phyloP scores from a whole-genome alignment of 2,797 vertebrate species.

The Hippocampus kuda region DNA sequence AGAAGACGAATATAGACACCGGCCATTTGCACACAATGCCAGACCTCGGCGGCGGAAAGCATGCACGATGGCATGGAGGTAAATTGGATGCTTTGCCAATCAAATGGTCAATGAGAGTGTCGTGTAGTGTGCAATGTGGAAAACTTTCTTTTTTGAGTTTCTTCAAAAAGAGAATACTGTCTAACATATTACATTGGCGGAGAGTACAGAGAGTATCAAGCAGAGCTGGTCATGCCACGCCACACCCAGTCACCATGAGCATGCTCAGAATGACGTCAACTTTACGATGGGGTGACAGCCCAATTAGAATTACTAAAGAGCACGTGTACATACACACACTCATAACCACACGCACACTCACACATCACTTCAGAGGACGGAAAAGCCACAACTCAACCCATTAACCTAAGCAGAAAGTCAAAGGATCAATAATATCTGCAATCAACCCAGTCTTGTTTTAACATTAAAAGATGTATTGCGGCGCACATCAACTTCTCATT shows the following conservation, averaged over 20 bases:
- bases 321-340: constrained; percentile 2
- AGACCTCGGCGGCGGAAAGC: constrained; percentile 33
- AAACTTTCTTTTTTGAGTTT: neutral
- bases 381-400: neutral
- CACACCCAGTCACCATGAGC: constrained; percentile 51
- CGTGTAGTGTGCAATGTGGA: neutral
- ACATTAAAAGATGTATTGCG: neutral
- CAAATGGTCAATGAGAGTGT: constrained; percentile 9
- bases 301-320: constrained; percentile 24
- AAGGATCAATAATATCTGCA: neutral
- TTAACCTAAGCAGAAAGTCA: neutral
- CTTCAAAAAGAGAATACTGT: neutral
- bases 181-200: neutral
- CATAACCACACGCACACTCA: neutral
- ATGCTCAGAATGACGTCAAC: constrained; percentile 56
- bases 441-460: neutral
- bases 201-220: neutral
- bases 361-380: neutral
- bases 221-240: constrained; percentile 1
- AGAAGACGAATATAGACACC: constrained; percentile 37
- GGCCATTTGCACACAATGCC: constrained; percentile 51
- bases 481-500: neutral
- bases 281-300: constrained; percentile 24
- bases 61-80: constrained; percentile 12
- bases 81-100: constrained; percentile 1